Base-by-base conservation (phyloP, 2,888 invertebrate genomes). In the Rhodophaea formosa region DNA sequence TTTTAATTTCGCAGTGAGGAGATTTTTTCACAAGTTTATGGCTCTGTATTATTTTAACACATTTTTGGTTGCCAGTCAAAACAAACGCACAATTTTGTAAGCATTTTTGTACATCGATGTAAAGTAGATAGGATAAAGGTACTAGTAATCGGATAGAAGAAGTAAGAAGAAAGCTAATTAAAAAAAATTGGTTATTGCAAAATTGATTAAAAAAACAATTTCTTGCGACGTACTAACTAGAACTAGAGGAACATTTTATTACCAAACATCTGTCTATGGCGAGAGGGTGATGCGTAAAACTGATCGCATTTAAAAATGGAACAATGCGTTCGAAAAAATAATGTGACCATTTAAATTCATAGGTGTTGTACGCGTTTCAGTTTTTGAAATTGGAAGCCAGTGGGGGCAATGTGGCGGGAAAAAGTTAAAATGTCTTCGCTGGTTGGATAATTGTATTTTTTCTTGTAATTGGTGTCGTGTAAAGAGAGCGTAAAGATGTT, bases 301-400 rank as follows among this genome's bases (percentile, higher is more conserved):
- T 56, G 54, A 55, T 30, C 57, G 55, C 42, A 49, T 57, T 46
- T 45, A 58, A 59, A 53, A 39, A 53, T 39, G 35, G 51, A 46
- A 57, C 57, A 59, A 61, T 62, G 59, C 59, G 35, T 53, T 71
- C 66, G 70, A 72, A 68, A 64, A 69, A 59, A 67, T 76, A 73
- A 76, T 71, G 61, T 65, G 60, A 30, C 65, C 66, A 69, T 75
- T 72, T 72, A 69, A 70, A 75, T 76, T 76, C 73, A 74, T 72
- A 67, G 65, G 64, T 62, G 61, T 63, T 68, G 66, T 58, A 60
- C 53, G 39, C 62, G 67, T 65, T 67, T 62, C 62, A 61, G 47
- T 47, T 64, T 65, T 62, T 63, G 59, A 62, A 63, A 66, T 62
- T 63, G 65, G 62, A 61, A 59, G 5, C 43, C 42, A 23, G 46